Percentiles rank a stretch among this genome's conserved stretches.
phyloP scores from a whole-genome alignment of 2,888 invertebrate genomes.

The Ommatoiulus sabulosus region DNA sequence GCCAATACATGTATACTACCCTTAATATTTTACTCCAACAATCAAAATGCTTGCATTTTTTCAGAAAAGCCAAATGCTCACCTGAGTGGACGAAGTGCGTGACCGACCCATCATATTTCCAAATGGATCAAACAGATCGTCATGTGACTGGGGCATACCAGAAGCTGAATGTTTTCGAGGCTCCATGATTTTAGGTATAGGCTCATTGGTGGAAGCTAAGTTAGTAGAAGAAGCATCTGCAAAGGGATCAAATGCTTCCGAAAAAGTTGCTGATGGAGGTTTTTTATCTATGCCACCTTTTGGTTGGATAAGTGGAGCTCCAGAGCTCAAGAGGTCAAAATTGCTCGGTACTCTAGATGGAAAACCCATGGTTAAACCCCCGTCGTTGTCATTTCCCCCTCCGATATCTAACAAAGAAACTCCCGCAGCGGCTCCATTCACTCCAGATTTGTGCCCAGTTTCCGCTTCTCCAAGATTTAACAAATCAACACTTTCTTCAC shows the following conservation, averaged over 20 bases:
- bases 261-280: not conserved
- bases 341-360: constrained; percentile 57
- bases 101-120: constrained; percentile 36
- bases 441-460: not conserved
- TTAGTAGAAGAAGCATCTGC: not conserved
- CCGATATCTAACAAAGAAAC: constrained; percentile 59
- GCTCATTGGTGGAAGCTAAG: not conserved
- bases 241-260: constrained; percentile 58
- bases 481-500: constrained; percentile 38
- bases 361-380: not conserved
- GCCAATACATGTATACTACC: too few relatives aligned
- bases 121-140: constrained; percentile 59
- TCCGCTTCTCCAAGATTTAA: constrained; percentile 55
- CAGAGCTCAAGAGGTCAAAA: constrained; percentile 59
- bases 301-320: not conserved
- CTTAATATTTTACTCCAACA: too few relatives aligned
- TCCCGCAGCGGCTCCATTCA: not conserved
- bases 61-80: not conserved
- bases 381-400: constrained; percentile 3
- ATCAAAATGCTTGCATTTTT: too few relatives aligned
- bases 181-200: constrained; percentile 53
- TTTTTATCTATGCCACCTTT: not conserved
- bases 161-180: not conserved
- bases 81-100: constrained; percentile 54
- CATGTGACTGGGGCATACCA: not conserved